phyloP scores from a whole-genome alignment of 2,888 invertebrate genomes.

The Colletes collaris region DNA sequence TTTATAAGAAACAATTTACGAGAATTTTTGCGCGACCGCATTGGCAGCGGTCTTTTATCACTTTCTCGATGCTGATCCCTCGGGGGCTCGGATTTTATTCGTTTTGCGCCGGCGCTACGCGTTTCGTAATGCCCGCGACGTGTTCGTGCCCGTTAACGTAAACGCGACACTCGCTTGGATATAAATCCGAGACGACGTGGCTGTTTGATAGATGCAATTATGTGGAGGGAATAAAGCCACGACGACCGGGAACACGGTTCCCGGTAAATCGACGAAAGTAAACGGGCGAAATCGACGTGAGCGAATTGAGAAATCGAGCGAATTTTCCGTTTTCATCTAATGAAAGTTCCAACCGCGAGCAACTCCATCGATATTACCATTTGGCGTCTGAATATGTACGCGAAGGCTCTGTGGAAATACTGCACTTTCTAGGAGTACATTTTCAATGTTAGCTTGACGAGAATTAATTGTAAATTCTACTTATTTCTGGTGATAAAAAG shows the following conservation, averaged over 20 bases:
- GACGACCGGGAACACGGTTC: not conserved
- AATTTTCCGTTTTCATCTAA: not conserved
- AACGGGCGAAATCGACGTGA: slow-evolving; percentile 14
- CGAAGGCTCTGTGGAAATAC: too few relatives aligned
- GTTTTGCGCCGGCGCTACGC: not conserved
- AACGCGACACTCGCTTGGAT: slow-evolving; percentile 33
- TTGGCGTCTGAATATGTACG: too few relatives aligned
- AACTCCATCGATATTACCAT: too few relatives aligned
- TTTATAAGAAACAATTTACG: slow-evolving; percentile 53
- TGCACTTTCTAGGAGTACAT: too few relatives aligned
- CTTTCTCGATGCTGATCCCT: slow-evolving; percentile 37
- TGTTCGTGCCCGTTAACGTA: slow-evolving; percentile 28
- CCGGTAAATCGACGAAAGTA: slow-evolving; percentile 18
- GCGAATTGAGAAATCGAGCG: not conserved
- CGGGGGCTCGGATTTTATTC: slow-evolving; percentile 15
- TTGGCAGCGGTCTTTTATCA: slow-evolving; percentile 49
- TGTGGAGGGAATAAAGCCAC: slow-evolving; percentile 7
- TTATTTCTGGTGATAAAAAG: too few relatives aligned
- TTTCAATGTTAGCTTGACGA: too few relatives aligned
- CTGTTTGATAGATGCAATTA: slow-evolving; percentile 30
- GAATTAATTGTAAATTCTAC: too few relatives aligned
- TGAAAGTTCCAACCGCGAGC: not conserved
- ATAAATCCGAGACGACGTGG: slow-evolving; percentile 23
- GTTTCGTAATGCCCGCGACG: slow-evolving; percentile 15
- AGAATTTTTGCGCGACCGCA: slow-evolving; percentile 39